These are phyloP conservation scores for Oikopleura dioica DNA, from an alignment of 23 tunicate species.

Conservation along the genomic window DNA sequence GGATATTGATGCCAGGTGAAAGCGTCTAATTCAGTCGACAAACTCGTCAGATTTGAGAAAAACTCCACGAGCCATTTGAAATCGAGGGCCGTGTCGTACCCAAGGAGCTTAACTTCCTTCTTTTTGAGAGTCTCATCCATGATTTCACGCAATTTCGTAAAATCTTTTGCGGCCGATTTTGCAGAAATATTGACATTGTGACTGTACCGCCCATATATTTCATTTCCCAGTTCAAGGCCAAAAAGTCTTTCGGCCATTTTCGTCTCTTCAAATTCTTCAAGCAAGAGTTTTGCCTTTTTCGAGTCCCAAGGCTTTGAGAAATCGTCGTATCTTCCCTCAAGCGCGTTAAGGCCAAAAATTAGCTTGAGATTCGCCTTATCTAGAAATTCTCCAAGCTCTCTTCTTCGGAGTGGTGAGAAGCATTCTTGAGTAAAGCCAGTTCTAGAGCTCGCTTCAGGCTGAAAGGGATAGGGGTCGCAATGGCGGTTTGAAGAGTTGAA, in stretches of 20 bases:
- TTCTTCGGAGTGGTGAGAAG: background rate
- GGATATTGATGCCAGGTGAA: conserved; percentile 3
- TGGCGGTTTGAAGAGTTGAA: background rate
- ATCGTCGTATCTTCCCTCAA: background rate
- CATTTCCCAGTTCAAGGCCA: conserved; percentile 4
- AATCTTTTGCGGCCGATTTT: background rate
- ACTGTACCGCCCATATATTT: conserved; percentile 8
- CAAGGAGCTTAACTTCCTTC: background rate
- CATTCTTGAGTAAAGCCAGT: background rate
- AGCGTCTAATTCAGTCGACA: background rate
- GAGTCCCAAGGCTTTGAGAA: background rate
- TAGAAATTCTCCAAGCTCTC: background rate
- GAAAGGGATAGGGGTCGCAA: background rate
- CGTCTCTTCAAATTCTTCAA: background rate
- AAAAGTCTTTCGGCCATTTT: background rate
- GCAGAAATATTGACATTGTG: background rate
- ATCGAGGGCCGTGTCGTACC: background rate
- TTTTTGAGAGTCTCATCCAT: too few species aligned
- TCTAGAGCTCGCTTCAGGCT: background rate
- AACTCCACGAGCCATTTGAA: background rate
- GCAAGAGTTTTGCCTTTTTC: background rate
- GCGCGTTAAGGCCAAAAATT: background rate
- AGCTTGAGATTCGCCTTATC: too few species aligned
- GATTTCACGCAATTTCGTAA: background rate
- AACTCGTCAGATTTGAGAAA: background rate